Evolutionary conservation across 2,888 invertebrate species (phyloP).

Genomic region (Xestia xanthographa): DNA sequence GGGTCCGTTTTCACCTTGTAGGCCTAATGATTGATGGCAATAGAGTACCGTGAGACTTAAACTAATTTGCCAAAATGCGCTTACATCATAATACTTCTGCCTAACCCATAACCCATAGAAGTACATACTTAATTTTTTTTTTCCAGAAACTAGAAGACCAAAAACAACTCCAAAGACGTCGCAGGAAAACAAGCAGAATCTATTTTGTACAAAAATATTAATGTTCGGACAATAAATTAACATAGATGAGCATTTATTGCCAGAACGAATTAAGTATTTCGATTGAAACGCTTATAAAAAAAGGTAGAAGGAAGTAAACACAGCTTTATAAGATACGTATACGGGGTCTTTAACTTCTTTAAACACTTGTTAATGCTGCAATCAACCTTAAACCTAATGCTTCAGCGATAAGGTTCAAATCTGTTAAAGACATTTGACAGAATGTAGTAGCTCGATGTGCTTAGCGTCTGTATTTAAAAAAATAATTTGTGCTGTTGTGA

Average conservation of each 20-base stretch:
- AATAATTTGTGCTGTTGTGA: background rate
- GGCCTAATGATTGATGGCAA: background rate
- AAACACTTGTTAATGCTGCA: background rate
- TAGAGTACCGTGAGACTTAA: background rate
- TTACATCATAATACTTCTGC: background rate
- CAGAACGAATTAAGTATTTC: slow-evolving; percentile 46
- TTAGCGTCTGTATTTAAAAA: background rate
- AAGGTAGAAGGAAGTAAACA: slow-evolving; percentile 32
- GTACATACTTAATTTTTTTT: slow-evolving; percentile 12
- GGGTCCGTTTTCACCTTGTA: too few species aligned
- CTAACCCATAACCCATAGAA: too few species aligned
- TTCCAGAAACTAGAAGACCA: slow-evolving; percentile 77
- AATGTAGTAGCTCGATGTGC: too few species aligned
- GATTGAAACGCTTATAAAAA: slow-evolving; percentile 28
- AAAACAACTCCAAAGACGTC: slow-evolving; percentile 45
- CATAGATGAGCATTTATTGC: slow-evolving; percentile 21
- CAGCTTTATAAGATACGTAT: background rate
- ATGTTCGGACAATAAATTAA: slow-evolving; percentile 14
- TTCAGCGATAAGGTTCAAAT: too few species aligned
- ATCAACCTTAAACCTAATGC: too few species aligned
- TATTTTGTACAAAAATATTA: slow-evolving; percentile 47
- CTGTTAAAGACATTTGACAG: too few species aligned
- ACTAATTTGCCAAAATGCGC: background rate
- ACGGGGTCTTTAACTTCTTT: background rate
- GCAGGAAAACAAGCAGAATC: slow-evolving; percentile 55